Evolutionary conservation across 2,797 vertebrate genomes (phyloP), one percentile per base, ranked within the genome.

Genomic region (Lutjanus campechanus): DNA sequence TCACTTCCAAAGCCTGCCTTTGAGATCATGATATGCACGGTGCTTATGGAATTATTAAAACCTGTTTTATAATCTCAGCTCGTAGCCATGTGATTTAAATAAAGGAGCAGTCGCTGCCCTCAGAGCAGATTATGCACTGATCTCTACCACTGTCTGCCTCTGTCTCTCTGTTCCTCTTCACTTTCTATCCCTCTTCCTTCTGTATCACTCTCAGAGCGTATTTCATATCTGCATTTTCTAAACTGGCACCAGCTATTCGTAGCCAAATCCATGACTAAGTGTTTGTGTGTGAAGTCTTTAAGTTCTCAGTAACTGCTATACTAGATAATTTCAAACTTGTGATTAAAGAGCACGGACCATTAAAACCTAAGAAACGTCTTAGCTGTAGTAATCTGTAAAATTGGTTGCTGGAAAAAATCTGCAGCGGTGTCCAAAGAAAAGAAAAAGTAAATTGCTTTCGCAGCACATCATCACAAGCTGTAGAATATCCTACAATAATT

Each of bases 41-140:
- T 2, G 56, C 84, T 79, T 77, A 89, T 84, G 61, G 84, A 90
- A 80, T 91, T 89, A 89, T 79, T 78, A 82, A 90, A 90, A 77
- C 77, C 76, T 68, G 74, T 77, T 85, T 82, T 84, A 82, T 85
- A 88, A 92, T 90, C 89, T 62, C 54, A 69, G 79, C 49, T 87
- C 82, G 70, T 72, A 80, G 85, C 85, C 72, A 83, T 76, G 79
- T 69, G 79, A 85, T 90, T 89, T 86, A 78, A n/a, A n/a, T n/a
- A n/a, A 90, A 87, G 76, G 80, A 91, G 72, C 88, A 88, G 84
- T 87, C 17, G n/a, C 50, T 80, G 84, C 77, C 68, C 75, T 74
- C 64, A 79, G 76, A 90, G 82, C 85, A 90, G 91, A 93, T 89
- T 83, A 86, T 82, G 29, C 54, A 79, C n/a, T 64, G 65, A 88